Evolutionary conservation across 2,113 vertebrate genomes (phyloP).

Genomic region (Trichomycterus rosablanca): DNA sequence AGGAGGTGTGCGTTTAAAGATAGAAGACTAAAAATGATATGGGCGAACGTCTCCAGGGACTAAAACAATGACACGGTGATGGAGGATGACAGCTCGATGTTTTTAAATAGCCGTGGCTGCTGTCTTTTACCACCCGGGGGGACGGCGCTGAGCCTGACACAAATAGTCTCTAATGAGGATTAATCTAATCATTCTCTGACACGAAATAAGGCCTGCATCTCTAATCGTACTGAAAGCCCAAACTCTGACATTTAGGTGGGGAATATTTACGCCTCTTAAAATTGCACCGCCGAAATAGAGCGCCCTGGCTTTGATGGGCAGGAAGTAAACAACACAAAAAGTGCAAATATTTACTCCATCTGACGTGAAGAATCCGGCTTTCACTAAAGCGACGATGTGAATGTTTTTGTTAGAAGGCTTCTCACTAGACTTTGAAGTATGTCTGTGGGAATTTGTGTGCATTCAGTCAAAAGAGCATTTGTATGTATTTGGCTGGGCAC

Average conservation of each 20-base stretch:
- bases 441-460: too few species aligned
- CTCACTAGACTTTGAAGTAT: too few species aligned
- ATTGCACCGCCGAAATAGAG: conserved; percentile 38
- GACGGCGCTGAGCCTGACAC: conserved; percentile 58
- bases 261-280: conserved; percentile 56
- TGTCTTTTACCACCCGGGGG: conserved; percentile 57
- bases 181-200: conserved; percentile 73
- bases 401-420: neutral
- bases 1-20: conserved; percentile 35
- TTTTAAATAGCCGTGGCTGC: conserved; percentile 70
- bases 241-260: conserved; percentile 58
- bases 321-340: neutral
- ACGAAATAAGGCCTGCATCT: conserved; percentile 60
- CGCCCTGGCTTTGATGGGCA: conserved; percentile 24
- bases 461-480: too few species aligned
- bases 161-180: conserved; percentile 75
- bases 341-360: conserved; percentile 29
- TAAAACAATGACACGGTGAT: conserved; percentile 50
- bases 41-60: conserved; percentile 45
- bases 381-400: neutral
- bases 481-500: too few species aligned
- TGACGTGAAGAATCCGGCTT: too few species aligned
- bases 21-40: conserved; percentile 45
- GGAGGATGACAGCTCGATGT: conserved; percentile 61
- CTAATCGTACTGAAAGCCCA: conserved; percentile 57